Evolutionary conservation across 2,113 vertebrate species (phyloP).

Genomic region (Balaeniceps rex): DNA sequence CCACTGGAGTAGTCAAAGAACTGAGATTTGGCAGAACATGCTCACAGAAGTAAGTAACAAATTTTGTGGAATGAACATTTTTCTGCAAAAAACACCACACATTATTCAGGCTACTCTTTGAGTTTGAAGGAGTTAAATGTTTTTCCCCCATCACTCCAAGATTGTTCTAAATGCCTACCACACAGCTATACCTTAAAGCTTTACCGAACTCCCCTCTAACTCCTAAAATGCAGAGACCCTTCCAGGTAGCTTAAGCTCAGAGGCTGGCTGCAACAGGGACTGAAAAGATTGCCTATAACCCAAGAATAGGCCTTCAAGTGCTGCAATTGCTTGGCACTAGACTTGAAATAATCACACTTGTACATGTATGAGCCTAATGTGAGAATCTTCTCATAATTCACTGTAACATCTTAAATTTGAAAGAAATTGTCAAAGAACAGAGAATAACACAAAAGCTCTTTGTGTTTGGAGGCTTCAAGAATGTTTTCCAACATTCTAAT

Average conservation of each 20-base stretch:
- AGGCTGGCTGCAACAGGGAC: background rate
- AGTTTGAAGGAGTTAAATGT: background rate
- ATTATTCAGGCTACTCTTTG: background rate
- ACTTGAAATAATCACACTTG: background rate
- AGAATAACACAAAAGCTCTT: background rate
- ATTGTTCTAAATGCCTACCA: background rate
- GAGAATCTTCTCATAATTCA: background rate
- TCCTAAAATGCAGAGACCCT: background rate
- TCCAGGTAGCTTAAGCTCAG: background rate
- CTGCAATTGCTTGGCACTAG: background rate
- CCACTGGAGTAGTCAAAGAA: slow-evolving; percentile 88
- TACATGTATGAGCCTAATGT: background rate
- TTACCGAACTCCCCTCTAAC: background rate
- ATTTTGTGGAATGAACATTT: slow-evolving; percentile 98
- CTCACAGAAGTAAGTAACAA: slow-evolving; percentile 97
- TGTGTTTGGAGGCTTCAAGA: background rate
- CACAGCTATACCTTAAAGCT: background rate
- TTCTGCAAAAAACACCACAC: slow-evolving; percentile 76
- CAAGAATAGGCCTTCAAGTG: background rate
- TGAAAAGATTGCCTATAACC: background rate
- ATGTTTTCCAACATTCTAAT: background rate
- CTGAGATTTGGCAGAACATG: slow-evolving; percentile 93
- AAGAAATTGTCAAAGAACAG: background rate
- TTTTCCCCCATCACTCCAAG: background rate
- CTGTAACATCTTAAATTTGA: background rate